These are phyloP conservation scores for Panagrolaimus sp. DNA, from an alignment of 1,140 invertebrate genomes.

Conservation along the genomic window DNA sequence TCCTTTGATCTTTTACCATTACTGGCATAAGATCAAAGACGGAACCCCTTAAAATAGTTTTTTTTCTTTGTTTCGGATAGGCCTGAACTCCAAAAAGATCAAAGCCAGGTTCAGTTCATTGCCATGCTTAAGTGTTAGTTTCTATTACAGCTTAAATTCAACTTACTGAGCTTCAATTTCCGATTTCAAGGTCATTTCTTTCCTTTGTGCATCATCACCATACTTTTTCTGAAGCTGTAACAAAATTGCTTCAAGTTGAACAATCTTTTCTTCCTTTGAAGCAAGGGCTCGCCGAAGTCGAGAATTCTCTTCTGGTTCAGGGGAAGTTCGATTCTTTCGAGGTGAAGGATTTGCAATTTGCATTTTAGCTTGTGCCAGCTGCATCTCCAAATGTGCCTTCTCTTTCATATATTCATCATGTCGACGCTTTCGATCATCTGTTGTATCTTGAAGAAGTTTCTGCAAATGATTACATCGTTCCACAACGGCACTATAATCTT, in stretches of 20 bases:
- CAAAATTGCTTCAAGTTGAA: neutral
- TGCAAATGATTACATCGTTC: slow-evolving; percentile 2
- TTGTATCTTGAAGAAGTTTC: neutral
- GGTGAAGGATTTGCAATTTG: neutral
- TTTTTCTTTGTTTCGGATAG: no score
- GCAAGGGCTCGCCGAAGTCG: neutral
- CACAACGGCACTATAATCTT: neutral
- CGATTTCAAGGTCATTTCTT: neutral
- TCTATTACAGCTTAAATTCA: no score
- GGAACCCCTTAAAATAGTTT: neutral
- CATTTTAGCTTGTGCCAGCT: slow-evolving; percentile 4
- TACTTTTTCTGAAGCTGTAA: slow-evolving; percentile 7
- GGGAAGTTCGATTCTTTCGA: slow-evolving; percentile 3
- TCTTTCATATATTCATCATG: slow-evolving; percentile 15
- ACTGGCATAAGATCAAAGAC: neutral
- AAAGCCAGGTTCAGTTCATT: no score
- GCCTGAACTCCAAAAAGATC: no score
- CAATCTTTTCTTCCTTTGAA: slow-evolving; percentile 19
- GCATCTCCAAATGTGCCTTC: slow-evolving; percentile 2
- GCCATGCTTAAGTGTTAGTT: no score
- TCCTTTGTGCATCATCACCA: slow-evolving; percentile 1
- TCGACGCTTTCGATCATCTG: slow-evolving; percentile 1
- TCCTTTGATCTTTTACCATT: no score
- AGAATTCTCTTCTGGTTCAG: neutral
- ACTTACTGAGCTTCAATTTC: slow-evolving; percentile 15